These are phyloP conservation scores for Scaeva pyrastri DNA, from an alignment of 2,888 invertebrate genomes.

Conservation along the genomic window DNA sequence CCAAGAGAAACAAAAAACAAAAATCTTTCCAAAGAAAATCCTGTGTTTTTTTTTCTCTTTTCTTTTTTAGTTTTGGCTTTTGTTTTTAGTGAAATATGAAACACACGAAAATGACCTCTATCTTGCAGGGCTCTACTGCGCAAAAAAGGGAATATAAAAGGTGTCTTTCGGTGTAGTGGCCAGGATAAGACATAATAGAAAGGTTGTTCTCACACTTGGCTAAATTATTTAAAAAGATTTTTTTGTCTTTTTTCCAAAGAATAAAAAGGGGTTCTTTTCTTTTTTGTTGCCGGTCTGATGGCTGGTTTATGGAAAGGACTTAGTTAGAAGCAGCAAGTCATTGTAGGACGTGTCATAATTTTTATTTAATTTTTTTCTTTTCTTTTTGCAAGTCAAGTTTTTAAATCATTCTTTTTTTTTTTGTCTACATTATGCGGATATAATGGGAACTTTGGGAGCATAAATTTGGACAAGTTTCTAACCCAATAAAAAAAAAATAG, in stretches of 20 bases:
- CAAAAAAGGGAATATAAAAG: background rate
- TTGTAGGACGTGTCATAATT: constrained; percentile 2
- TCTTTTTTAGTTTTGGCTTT: background rate
- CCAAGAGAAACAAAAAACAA: background rate
- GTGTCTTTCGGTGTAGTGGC: background rate
- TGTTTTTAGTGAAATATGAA: constrained; percentile 13
- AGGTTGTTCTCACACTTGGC: background rate
- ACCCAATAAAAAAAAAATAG: too few species aligned
- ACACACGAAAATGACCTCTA: constrained; percentile 21
- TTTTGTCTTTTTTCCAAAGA: background rate
- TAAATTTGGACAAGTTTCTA: too few species aligned
- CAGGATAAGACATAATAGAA: constrained; percentile 7
- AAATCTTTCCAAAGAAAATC: constrained; percentile 14
- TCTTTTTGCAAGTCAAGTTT: too few species aligned
- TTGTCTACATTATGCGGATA: too few species aligned
- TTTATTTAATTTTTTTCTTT: background rate
- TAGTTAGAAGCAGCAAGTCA: background rate
- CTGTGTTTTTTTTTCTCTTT: background rate
- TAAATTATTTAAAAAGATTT: constrained; percentile 9
- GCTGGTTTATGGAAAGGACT: background rate
- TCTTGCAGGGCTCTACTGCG: background rate
- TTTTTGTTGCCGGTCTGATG: background rate
- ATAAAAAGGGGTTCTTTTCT: too few species aligned
- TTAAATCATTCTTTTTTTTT: too few species aligned
- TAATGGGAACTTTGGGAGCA: too few species aligned